Conservation (phyloP, 2,797 vertebrate species). For the Chelon labrosus region DNA sequence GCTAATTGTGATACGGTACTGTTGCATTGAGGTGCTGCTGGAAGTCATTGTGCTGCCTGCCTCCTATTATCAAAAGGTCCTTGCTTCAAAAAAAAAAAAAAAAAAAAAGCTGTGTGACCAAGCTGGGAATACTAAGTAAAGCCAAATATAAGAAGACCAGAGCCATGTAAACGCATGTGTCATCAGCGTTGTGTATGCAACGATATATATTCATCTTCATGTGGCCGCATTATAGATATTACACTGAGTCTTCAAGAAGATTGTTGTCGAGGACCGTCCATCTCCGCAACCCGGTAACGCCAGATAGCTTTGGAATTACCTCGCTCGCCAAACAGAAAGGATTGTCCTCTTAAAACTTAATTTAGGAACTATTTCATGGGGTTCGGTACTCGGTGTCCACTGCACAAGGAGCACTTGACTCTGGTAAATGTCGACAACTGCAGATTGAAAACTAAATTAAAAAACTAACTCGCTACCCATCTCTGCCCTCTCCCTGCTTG, state of each 20-base stretch:
- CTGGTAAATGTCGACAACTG: constrained; percentile 70
- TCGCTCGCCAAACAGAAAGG: constrained; percentile 39
- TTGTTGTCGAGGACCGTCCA: constrained; percentile 17
- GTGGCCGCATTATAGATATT: constrained; percentile 27
- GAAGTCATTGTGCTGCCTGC: constrained; percentile 86
- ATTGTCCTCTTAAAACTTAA: constrained; percentile 66
- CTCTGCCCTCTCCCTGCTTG: constrained; percentile 43
- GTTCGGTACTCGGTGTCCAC: constrained; percentile 61
- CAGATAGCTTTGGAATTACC: constrained; percentile 57
- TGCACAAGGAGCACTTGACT: constrained; percentile 77
- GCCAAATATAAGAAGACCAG: constrained; percentile 63
- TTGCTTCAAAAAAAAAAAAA: constrained; percentile 73
- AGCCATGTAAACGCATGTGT: constrained; percentile 46
- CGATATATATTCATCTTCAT: constrained; percentile 1
- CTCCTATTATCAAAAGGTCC: constrained; percentile 83
- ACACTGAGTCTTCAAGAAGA: constrained; percentile 6
- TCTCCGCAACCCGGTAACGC: constrained; percentile 54
- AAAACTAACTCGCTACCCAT: constrained; percentile 74
- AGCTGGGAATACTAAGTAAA: constrained; percentile 71
- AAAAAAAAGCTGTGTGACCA: constrained; percentile 67
- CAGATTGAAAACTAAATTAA: constrained; percentile 74
- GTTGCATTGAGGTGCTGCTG: constrained; percentile 84
- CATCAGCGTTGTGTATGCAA: constrained; percentile 37
- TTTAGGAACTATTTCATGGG: constrained; percentile 64
- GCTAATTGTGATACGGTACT: constrained; percentile 86